Base-by-base conservation (phyloP, 1,140 invertebrate species). In the Helicoverpa armigera region DNA sequence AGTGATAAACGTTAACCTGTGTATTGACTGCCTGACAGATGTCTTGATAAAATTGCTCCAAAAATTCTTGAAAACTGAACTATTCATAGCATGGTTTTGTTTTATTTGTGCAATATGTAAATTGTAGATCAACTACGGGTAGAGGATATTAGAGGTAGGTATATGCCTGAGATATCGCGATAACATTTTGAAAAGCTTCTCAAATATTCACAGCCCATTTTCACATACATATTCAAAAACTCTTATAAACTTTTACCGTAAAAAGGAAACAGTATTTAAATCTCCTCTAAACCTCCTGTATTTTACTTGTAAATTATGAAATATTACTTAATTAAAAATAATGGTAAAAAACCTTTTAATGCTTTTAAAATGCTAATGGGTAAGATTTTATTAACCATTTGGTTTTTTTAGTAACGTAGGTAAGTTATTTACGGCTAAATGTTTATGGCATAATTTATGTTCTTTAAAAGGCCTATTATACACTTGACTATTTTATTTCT, bases 321-420 rank as follows among this genome's bases (percentile, higher is more conserved):
- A 60, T 60, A 60, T 60, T 60, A 29, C 58, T 60, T 60, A 60
- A 60, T 60, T 60, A 60, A 60, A 60, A 10, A 10, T 29, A 18
- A 12, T 23, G 11, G 58, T 60, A 60, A 60, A 60, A 60, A 60
- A 60, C 58, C 58, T 60, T 60, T 60, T 60, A 43, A 60, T 60
- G 23, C 58, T 60, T 60, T 31, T 29, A 60, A 60, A 60, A 60
- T 60, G 58, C 18, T 29, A 3, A 29, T 60, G 35, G 35, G 35
- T 43, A 29, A 60, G 23, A 60, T 29, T 29, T 60, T 60, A 60
- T 13, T 29, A 60, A 18, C 58, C 23, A 60, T 60, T 60, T 12
- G 18, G 11, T 10, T 60, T 29, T 18, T 60, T 60, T 60, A 60
- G 58, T 60, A 60, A 12, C 23, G 18, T 58, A 58, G 18, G 23